Evolutionary conservation across 1,140 invertebrate species (phyloP), one percentile per base, ranked within the genome.

Genomic region (Metaphire vulgaris): DNA sequence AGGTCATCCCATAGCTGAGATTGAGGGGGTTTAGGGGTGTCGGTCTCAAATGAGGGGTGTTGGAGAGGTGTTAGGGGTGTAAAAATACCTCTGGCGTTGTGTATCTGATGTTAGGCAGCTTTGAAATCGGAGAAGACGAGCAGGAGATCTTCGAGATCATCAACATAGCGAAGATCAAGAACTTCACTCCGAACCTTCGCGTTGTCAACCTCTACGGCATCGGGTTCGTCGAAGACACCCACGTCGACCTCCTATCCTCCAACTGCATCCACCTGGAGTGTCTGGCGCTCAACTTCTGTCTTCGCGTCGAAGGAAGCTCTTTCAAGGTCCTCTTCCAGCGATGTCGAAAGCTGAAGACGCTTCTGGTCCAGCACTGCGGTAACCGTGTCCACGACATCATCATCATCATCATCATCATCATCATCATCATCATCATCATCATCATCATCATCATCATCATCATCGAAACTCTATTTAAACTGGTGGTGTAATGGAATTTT

Each of bases 111-210:
- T 30, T 83, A 96, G 94, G 97, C 29, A 99, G 97, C 0, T 99
- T 99, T 85, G 98, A 99, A 85, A 91, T 98, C 2, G 96, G 98
- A 84, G 96, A 86, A 76, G 88, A 99, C 83, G 97, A 98, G 83
- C 97, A 99, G 83, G 98, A 99, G 85, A 96, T 98, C 80, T 99
- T 99, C 85, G 97, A 99, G 88, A 97, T 99, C 0, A 96, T 99
- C 79, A 99, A 99, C 85, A 95, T 99, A 26, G 82, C 84, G 29
- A 87, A 87, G 76, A 87, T 87, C 77, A 87, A 87, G 79, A 80
- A 84, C 0, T 96, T 98, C 85, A 99, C 98, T 83, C 87, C 99
- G 1, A 99, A 99, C 76, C 78, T 85, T 33, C 78, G 82, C 33
- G 80, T 87, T 2, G 84, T 87, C 30, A 87, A 87, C 78, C 77